phyloP scores from a whole-genome alignment of 1,140 invertebrate species.

The Maniola jurtina region DNA sequence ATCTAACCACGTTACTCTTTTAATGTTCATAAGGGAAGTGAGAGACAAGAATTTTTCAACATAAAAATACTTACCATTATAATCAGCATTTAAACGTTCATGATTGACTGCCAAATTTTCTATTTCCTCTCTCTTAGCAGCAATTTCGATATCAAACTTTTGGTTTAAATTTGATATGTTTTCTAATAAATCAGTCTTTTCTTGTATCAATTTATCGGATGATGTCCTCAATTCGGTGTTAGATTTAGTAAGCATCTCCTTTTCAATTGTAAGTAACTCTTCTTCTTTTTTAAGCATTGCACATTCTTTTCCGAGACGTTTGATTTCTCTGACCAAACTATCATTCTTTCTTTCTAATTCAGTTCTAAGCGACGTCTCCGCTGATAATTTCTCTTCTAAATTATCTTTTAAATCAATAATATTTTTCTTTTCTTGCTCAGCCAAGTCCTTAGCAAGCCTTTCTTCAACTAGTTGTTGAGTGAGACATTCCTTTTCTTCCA shows the following conservation, averaged over 20 bases:
- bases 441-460: constrained; percentile 31
- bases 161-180: constrained; percentile 31
- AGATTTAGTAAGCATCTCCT: constrained; percentile 28
- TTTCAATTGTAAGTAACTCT: constrained; percentile 31
- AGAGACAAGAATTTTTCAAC: constrained; percentile 7
- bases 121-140: constrained; percentile 35
- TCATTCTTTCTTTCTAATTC: constrained; percentile 23
- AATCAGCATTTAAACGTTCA: constrained; percentile 35
- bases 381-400: constrained; percentile 30
- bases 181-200: constrained; percentile 27
- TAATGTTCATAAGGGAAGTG: too few relatives aligned
- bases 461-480: constrained; percentile 43
- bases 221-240: constrained; percentile 10
- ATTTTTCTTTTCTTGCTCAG: constrained; percentile 33
- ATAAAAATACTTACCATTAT: constrained; percentile 40
- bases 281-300: constrained; percentile 34
- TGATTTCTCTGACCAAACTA: constrained; percentile 20
- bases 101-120: constrained; percentile 29
- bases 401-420: constrained; percentile 22
- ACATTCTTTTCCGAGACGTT: constrained; percentile 11
- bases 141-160: constrained; percentile 28
- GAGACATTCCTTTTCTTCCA: constrained; percentile 42
- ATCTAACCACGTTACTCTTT: too few relatives aligned
- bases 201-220: constrained; percentile 29
- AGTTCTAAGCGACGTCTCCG: constrained; percentile 14